A percentile compares a stretch with the other conserved stretches of the same genome.
These are phyloP conservation scores for Brachirus orientalis DNA, from an alignment of 2,113 vertebrate genomes.

Conservation along the genomic window DNA sequence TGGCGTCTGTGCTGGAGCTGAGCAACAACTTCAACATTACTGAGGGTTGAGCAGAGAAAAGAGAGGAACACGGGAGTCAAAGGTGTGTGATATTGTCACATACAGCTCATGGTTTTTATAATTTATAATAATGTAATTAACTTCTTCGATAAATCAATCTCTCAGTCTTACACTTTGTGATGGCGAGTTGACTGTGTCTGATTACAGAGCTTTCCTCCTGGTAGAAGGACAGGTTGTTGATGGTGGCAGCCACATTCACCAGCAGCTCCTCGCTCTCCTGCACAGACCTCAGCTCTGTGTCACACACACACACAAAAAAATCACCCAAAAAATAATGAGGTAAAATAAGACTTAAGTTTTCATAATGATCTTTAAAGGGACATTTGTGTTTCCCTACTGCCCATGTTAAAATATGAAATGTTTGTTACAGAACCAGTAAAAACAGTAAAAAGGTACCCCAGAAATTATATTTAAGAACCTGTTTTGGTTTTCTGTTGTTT, in stretches of 20 bases:
- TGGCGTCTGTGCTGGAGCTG: slow-evolving; percentile 61
- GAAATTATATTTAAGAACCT: no score
- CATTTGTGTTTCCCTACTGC: no score
- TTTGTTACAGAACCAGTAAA: no score
- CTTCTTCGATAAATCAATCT: no score
- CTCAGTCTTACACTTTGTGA: slow-evolving; percentile 86
- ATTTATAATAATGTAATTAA: no score
- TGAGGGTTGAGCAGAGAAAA: slow-evolving; percentile 22
- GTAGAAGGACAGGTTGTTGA: slow-evolving; percentile 97
- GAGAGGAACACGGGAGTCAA: not conserved
- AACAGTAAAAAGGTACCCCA: no score
- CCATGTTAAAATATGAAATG: no score
- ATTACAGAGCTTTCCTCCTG: slow-evolving; percentile 82
- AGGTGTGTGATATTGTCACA: not conserved
- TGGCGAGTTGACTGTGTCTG: slow-evolving; percentile 75
- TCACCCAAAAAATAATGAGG: not conserved
- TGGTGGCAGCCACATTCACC: slow-evolving; percentile 85
- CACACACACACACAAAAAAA: slow-evolving; percentile 14
- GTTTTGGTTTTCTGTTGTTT: no score
- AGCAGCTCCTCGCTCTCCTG: slow-evolving; percentile 89
- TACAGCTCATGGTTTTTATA: not conserved
- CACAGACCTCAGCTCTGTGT: slow-evolving; percentile 85
- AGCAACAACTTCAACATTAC: slow-evolving; percentile 73
- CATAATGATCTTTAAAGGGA: no score
- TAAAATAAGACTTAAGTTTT: not conserved